These are phyloP conservation scores for Archivesica marissinica DNA, from an alignment of 1,140 invertebrate genomes.

Conservation along the genomic window DNA sequence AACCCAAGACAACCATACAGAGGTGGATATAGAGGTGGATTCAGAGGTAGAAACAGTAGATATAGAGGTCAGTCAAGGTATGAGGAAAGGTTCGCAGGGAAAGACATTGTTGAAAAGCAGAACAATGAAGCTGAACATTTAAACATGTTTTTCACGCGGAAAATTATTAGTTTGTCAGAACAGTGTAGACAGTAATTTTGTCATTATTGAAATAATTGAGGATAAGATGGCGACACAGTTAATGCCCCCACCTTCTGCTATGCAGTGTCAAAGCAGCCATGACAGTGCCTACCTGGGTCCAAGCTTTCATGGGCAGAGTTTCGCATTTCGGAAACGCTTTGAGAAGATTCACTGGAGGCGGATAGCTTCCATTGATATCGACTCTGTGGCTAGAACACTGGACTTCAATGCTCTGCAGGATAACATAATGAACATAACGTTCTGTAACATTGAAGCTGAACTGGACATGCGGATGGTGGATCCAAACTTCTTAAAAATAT, in stretches of 20 bases:
- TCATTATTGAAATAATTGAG: no score
- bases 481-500: conserved; percentile 84
- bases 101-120: no score
- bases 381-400: conserved; percentile 81
- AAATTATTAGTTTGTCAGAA: no score
- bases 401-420: conserved; percentile 84
- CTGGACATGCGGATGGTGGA: conserved; percentile 82
- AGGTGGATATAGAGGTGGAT: no score
- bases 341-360: conserved; percentile 83
- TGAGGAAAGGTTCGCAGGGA: no score
- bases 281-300: conserved; percentile 60
- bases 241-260: conserved; percentile 66
- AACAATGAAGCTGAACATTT: no score
- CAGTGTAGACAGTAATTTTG: no score
- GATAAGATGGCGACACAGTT: conserved; percentile 78
- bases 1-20: no score
- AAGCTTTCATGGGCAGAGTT: conserved; percentile 69
- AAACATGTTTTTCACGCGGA: no score
- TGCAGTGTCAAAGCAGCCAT: conserved; percentile 22
- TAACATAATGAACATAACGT: conserved; percentile 84
- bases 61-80: no score
- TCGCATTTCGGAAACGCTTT: conserved; percentile 81
- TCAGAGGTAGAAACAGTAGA: no score
- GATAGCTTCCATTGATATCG: conserved; percentile 83
- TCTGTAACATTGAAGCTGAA: conserved; percentile 84